Percentiles rank a stretch among this genome's conserved stretches.
phyloP scores from a whole-genome alignment of 2,797 vertebrate genomes.

The Euthynnus affinis region DNA sequence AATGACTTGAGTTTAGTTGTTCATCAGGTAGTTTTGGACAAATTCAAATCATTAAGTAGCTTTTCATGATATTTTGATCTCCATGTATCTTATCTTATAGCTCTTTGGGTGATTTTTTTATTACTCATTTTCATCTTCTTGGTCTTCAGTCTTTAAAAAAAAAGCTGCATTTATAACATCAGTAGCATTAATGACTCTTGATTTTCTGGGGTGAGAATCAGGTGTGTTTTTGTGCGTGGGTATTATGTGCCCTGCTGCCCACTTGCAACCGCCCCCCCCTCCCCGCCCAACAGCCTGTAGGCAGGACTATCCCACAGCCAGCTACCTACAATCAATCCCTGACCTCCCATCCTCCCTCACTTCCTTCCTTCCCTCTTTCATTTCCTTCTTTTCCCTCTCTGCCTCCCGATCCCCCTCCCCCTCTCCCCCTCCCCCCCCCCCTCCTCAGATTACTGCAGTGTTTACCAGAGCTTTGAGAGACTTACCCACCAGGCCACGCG shows the following conservation, averaged over 20 bases:
- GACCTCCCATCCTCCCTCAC: slow-evolving; percentile 16
- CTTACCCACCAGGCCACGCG: slow-evolving; percentile 81
- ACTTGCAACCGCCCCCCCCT: slow-evolving; percentile 38
- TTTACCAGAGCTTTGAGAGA: slow-evolving; percentile 82
- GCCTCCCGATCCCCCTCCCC: not conserved
- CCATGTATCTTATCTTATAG: too few relatives aligned
- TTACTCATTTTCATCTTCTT: not conserved
- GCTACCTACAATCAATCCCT: slow-evolving; percentile 37
- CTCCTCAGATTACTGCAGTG: slow-evolving; percentile 81
- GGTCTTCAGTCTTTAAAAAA: not conserved
- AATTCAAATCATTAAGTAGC: too few relatives aligned
- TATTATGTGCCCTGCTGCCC: slow-evolving; percentile 14
- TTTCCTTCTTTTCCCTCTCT: slow-evolving; percentile 12
- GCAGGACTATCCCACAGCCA: slow-evolving; percentile 50
- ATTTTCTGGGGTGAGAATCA: slow-evolving; percentile 22
- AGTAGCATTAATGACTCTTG: not conserved
- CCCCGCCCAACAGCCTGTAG: slow-evolving; percentile 49
- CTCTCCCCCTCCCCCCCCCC: slow-evolving; percentile 23
- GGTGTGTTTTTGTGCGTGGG: slow-evolving; percentile 5
- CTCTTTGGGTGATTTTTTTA: not conserved
- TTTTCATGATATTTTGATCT: too few relatives aligned
- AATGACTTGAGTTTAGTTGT: not conserved
- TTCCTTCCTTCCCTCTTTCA: slow-evolving; percentile 15
- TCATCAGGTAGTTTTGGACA: too few relatives aligned
- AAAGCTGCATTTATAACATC: not conserved